phyloP scores from a whole-genome alignment of 92 coral and sea anemone species.

The Palythoa grandis region DNA sequence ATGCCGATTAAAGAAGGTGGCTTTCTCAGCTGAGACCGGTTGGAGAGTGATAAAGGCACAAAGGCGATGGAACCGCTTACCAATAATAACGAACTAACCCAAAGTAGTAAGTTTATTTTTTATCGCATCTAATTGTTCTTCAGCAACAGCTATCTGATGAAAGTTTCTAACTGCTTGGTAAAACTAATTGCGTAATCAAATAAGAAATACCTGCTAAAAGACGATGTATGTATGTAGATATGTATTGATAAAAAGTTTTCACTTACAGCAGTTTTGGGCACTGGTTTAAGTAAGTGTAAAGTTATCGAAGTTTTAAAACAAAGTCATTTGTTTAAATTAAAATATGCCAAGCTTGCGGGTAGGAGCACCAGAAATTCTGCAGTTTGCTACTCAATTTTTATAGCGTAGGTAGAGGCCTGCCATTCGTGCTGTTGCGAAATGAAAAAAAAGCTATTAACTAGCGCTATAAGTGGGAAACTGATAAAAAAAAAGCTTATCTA shows the following conservation, averaged over 20 bases:
- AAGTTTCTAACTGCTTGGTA: neutral
- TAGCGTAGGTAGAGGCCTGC: neutral
- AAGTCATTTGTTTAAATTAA: too few relatives aligned
- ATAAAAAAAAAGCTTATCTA: neutral
- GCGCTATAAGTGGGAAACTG: neutral
- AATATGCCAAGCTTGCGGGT: neutral
- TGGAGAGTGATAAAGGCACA: too few relatives aligned
- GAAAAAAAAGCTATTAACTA: neutral
- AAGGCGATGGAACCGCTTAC: slow-evolving; percentile 21
- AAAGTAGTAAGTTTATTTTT: slow-evolving; percentile 26
- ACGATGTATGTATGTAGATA: neutral
- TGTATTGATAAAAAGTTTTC: neutral
- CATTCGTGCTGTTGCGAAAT: neutral
- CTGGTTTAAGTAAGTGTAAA: neutral
- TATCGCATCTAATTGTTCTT: too few relatives aligned
- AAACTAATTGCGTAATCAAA: neutral
- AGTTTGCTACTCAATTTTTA: neutral
- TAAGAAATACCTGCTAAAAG: neutral
- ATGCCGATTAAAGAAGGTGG: neutral
- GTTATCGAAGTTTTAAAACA: neutral
- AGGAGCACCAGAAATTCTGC: neutral
- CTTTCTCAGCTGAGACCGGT: neutral
- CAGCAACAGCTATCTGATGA: slow-evolving; percentile 4
- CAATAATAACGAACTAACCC: slow-evolving; percentile 21
- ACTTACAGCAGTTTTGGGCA: neutral